These are phyloP conservation scores for Menidia menidia DNA, from an alignment of 2,797 vertebrate species.

Conservation along the genomic window DNA sequence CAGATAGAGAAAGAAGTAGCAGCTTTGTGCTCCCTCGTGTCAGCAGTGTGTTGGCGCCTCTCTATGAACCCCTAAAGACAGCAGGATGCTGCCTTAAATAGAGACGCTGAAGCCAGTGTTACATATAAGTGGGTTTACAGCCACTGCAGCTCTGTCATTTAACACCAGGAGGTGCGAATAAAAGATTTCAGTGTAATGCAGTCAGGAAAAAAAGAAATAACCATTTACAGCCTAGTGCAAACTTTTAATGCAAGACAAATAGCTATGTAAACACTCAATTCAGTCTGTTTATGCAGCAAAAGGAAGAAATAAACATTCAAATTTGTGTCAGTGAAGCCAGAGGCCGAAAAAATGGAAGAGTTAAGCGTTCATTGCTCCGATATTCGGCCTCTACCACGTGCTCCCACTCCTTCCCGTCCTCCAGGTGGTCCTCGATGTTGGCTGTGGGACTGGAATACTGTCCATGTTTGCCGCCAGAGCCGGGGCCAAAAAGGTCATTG, in stretches of 20 bases:
- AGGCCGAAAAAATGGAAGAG: too few relatives aligned
- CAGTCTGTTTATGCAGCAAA: too few relatives aligned
- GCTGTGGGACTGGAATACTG: slow-evolving; percentile 95
- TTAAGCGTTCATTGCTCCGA: too few relatives aligned
- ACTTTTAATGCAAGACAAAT: background rate
- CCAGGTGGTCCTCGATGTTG: slow-evolving; percentile 95
- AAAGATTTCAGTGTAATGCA: slow-evolving; percentile 26
- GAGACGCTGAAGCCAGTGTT: slow-evolving; percentile 38
- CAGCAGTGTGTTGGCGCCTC: slow-evolving; percentile 46
- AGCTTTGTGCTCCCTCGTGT: slow-evolving; percentile 29
- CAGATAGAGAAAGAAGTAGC: slow-evolving; percentile 8
- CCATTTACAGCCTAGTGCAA: slow-evolving; percentile 10
- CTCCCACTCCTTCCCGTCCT: slow-evolving; percentile 1
- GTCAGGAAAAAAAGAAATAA: slow-evolving; percentile 36
- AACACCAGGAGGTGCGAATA: slow-evolving; percentile 35
- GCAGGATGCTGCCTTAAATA: slow-evolving; percentile 54
- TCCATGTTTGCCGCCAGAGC: slow-evolving; percentile 95
- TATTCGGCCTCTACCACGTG: too few relatives aligned
- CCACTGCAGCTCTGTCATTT: slow-evolving; percentile 31
- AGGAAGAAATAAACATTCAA: too few relatives aligned
- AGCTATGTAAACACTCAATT: too few relatives aligned
- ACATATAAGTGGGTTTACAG: slow-evolving; percentile 26
- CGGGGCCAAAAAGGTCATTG: slow-evolving; percentile 91
- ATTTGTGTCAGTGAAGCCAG: too few relatives aligned
- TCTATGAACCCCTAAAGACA: slow-evolving; percentile 59